Evolutionary conservation across 2,888 invertebrate species (phyloP), one percentile per base, ranked within the genome.

Genomic region (Torymus auratus): DNA sequence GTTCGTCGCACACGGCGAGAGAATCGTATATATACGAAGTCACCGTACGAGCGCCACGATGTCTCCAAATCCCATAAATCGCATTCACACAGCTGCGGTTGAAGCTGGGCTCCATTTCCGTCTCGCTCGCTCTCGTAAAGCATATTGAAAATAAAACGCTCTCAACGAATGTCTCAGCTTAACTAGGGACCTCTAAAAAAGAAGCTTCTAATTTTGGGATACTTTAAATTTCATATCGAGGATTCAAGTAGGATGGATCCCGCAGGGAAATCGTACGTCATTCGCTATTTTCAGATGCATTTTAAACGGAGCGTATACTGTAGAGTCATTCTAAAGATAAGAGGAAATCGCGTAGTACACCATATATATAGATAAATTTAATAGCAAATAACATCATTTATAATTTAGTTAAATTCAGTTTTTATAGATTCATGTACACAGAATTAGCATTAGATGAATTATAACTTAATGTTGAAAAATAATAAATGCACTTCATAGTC

Each of bases 11-110:
- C 17, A 20, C 15, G 17, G 14, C 15, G n/a, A 28, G 53, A 60
- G 71, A 61, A 71, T 61, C 52, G 61, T 52, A 52, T 23, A 12
- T 52, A 52, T 23, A 12, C 14, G 52, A 23, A 15, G 58, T 15
- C 50, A 20, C 11, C 10, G 50, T 17, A 20, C 17, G 52, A 20
- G 20, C 50, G 15, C 13, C 5, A 50, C 58, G 41, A 41, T 5
- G 41, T 41, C 41, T 41, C 60, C 50, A 28, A 71, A 61, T 61
- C 15, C 61, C 71, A 71, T 71, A 71, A 71, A 71, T 71, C 23
- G 61, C 61, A 71, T 61, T 71, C 61, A 61, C 53, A 61, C 71
- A 71, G 71, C 71, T 71, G 71, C 23, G 71, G 14, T 15, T 71
- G 71, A 61, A 71, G 17, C 61, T 71, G 14, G 52, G 0, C 20